These are phyloP conservation scores for Pedionomus torquatus DNA, from an alignment of 2,113 vertebrate genomes.

Conservation along the genomic window DNA sequence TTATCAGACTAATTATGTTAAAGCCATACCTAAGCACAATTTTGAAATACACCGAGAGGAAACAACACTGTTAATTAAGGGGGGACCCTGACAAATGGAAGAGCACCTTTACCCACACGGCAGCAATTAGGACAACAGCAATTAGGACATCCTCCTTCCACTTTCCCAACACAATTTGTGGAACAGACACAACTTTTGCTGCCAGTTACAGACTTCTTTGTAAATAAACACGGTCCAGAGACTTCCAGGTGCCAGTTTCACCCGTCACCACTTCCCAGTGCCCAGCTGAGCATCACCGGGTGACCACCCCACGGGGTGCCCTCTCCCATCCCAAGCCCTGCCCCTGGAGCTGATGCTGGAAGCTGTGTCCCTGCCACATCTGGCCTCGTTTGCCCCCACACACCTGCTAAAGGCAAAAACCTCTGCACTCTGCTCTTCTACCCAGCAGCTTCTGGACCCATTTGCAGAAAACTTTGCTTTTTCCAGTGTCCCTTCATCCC, in stretches of 20 bases:
- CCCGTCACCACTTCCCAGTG: not conserved
- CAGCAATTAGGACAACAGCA: not conserved
- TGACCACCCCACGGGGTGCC: rapidly evolving
- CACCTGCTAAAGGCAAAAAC: not conserved
- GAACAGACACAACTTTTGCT: not conserved
- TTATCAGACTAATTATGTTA: constrained; percentile 4
- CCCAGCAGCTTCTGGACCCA: not conserved
- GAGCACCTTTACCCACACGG: not conserved
- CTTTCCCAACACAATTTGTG: not conserved
- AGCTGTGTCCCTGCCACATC: rapidly evolving
- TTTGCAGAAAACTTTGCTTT: not conserved
- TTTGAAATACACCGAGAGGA: constrained; percentile 21
- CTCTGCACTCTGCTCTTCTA: not conserved
- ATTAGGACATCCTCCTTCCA: not conserved
- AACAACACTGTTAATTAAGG: constrained; percentile 36
- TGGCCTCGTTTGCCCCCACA: not conserved
- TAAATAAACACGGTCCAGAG: not conserved
- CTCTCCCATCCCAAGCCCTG: not conserved
- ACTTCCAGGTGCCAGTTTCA: not conserved
- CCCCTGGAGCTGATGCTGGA: no score
- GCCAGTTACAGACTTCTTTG: not conserved
- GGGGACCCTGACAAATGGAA: not conserved
- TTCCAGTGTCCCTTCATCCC: rapidly evolving
- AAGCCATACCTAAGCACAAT: not conserved
- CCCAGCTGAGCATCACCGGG: not conserved